Evolutionary conservation across 1,140 invertebrate genomes (phyloP).

Genomic region (Zophobas atratus): DNA sequence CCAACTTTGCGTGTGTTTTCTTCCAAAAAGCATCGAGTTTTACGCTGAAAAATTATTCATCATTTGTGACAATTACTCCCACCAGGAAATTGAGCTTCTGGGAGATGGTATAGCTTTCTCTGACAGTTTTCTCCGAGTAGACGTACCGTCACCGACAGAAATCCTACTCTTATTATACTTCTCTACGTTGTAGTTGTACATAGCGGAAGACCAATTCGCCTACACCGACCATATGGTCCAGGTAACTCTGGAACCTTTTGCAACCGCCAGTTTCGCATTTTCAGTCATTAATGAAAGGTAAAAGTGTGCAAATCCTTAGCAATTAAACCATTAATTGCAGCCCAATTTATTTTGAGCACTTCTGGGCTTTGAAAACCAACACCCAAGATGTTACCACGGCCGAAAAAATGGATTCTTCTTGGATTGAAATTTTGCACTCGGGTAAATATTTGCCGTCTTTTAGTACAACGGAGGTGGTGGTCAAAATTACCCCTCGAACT

Average conservation of each 20-base stretch:
- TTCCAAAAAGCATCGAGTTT: conserved; percentile 14
- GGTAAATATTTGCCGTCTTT: conserved; percentile 26
- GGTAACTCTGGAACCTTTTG: not conserved
- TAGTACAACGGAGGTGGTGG: conserved; percentile 23
- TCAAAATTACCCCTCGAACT: conserved; percentile 16
- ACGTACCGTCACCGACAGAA: conserved; percentile 8
- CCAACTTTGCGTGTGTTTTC: conserved; percentile 35
- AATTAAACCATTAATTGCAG: not conserved
- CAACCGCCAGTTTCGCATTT: conserved; percentile 20
- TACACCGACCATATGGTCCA: not conserved
- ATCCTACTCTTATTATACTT: too few relatives aligned
- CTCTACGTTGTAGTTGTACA: conserved; percentile 6
- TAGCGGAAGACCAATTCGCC: conserved; percentile 5
- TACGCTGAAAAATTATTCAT: conserved; percentile 40
- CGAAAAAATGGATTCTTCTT: conserved; percentile 7
- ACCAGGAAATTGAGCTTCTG: conserved; percentile 39
- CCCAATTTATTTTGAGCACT: conserved; percentile 16
- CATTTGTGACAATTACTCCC: conserved; percentile 40
- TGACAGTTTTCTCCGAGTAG: conserved; percentile 25
- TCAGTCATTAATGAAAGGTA: conserved; percentile 40
- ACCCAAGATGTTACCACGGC: not conserved
- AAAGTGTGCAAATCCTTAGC: too few relatives aligned
- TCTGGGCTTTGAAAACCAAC: conserved; percentile 24
- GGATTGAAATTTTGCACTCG: conserved; percentile 6
- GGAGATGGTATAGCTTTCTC: conserved; percentile 40